Percentiles rank a stretch among this genome's conserved stretches.
Evolutionary conservation across 2,797 vertebrate genomes (phyloP).

Genomic region (Siniperca scherzeri): DNA sequence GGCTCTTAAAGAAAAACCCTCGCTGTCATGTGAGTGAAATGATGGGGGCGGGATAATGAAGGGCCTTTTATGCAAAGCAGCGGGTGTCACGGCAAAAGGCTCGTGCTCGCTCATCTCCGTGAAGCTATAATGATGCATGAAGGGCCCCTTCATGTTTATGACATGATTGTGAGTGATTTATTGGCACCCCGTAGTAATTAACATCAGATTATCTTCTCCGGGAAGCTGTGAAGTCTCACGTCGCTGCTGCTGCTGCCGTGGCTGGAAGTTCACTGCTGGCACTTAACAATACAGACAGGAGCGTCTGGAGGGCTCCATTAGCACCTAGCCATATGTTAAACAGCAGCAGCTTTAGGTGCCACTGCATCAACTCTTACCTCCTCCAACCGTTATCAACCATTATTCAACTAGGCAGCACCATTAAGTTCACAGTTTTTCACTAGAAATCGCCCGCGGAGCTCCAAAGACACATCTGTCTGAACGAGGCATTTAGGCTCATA

Average conservation of each 20-base stretch:
- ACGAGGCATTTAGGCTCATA: constrained; percentile 28
- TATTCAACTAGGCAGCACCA: constrained; percentile 43
- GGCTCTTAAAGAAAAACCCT: constrained; percentile 41
- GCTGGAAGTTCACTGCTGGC: constrained; percentile 65
- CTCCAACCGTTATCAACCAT: constrained; percentile 38
- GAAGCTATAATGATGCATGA: constrained; percentile 77
- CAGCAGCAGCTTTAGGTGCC: constrained; percentile 52
- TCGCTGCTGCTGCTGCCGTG: constrained; percentile 26
- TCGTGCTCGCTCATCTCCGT: constrained; percentile 47
- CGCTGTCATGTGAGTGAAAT: constrained; percentile 47
- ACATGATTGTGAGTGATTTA: constrained; percentile 77
- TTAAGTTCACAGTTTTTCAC: constrained; percentile 47
- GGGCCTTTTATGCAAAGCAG: constrained; percentile 65
- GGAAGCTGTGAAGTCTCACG: constrained; percentile 66
- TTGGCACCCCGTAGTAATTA: constrained; percentile 73
- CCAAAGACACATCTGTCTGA: constrained; percentile 47
- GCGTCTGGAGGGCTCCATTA: constrained; percentile 69
- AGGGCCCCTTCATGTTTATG: constrained; percentile 77
- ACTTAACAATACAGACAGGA: constrained; percentile 60
- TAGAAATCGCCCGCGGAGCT: constrained; percentile 24
- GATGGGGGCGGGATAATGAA: constrained; percentile 67
- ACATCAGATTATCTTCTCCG: constrained; percentile 71
- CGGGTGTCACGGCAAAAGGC: constrained; percentile 56
- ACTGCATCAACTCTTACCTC: constrained; percentile 45
- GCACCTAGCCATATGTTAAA: constrained; percentile 70